Evolutionary conservation across 1,140 invertebrate genomes (phyloP), one percentile per base, ranked within the genome.

Genomic region (Laodelphax striatellus): DNA sequence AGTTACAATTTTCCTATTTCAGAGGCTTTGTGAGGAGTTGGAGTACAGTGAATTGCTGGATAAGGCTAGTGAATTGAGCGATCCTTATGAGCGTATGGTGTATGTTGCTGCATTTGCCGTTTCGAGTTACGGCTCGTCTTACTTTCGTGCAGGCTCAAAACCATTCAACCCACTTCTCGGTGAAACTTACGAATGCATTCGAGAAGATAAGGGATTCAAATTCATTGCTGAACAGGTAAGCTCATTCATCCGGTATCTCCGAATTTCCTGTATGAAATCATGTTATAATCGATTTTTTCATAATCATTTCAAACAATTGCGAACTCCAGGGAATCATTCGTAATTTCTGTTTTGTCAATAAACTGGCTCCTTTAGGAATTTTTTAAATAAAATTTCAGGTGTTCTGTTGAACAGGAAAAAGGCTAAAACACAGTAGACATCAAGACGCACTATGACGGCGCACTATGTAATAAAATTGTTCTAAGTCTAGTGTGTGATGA

Each of bases 131-230:
- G 85, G 86, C 0, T 84, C 86, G 4, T 83, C 86, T 21, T 86
- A 83, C 67, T 86, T 86, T 65, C 75, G 89, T 52, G 84, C 89
- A 17, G 87, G 88, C 17, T 87, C 86, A 67, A 93, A 94, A 71
- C 90, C 90, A 1, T 93, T 94, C 76, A 93, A 93, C 77, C 90
- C 90, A 28, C 70, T 93, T 43, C 76, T 92, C 19, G 88, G 87
- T 2, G 90, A 93, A 77, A 93, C 89, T 0, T 94, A 85, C 74
- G 90, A 92, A 73, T 88, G 84, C 68, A 78, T 87, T 38, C 67
- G 82, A 42, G 86, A 87, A 65, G 89, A 92, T 69, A 81, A 82
- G 68, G 86, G 86, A 1, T 92, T 91, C 76, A 70, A 78, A 60
- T 91, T 89, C 72, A 71, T 87, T 22, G 76, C 82, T 46, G 85